phyloP scores from a whole-genome alignment of 2,888 invertebrate species.

The Drosophila demipolita region DNA sequence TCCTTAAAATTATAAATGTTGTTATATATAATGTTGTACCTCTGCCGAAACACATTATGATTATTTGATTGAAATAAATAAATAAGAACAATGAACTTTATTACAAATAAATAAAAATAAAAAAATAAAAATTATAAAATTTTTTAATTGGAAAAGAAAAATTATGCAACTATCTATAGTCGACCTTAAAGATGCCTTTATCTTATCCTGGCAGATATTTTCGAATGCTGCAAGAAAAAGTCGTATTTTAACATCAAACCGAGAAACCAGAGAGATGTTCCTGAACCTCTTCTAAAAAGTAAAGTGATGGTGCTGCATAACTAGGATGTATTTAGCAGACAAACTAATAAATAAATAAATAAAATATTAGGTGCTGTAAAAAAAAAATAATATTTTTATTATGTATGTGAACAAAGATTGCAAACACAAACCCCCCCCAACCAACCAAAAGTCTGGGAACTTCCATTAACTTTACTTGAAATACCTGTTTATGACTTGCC shows the following conservation, averaged over 20 bases:
- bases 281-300: constrained; percentile 4
- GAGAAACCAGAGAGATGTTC: constrained; percentile 38
- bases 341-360: background rate
- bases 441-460: background rate
- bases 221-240: background rate
- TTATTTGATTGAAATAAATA: too few species aligned
- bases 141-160: too few species aligned
- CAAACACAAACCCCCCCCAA: background rate
- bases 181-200: too few species aligned
- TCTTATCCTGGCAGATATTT: background rate
- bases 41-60: background rate
- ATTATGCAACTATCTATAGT: background rate
- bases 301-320: background rate
- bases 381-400: background rate
- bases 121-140: too few species aligned
- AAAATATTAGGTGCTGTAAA: background rate
- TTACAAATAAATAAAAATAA: too few species aligned
- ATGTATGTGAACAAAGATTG: background rate
- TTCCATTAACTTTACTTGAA: background rate
- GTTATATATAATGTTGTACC: background rate
- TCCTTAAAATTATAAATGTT: background rate
- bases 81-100: too few species aligned
- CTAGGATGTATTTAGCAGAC: background rate
- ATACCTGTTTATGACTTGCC: constrained; percentile 6
- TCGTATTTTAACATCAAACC: constrained; percentile 37